Evolutionary conservation across 2,797 vertebrate genomes (phyloP), one percentile per base, ranked within the genome.

Genomic region (Chloroceryle inda): DNA sequence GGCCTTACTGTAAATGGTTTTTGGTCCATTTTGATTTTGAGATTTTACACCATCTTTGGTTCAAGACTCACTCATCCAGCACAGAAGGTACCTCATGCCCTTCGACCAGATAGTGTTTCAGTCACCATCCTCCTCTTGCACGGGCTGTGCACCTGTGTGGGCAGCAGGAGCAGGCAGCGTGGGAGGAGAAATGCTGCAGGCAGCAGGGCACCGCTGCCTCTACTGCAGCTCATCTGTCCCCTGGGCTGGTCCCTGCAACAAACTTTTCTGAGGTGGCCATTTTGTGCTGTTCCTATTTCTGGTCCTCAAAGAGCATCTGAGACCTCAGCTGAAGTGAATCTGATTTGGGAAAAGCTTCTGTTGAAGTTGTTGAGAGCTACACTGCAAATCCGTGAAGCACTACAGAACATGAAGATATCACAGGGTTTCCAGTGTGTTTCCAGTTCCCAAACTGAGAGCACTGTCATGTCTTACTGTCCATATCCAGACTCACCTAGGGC

Each of bases 111-210:
- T 4, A 64, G 71, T 38, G 29, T 33, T 84, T 87, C 40, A 26
- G 0, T n/a, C 50, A 5, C 56, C 4, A 3, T 31, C 15, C 13
- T 56, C 50, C 33, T 45, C 21, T 68, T 1, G 2, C 5, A 1
- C 0, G 0, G 49, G 11, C 66, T 76, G 50, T 1, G 7, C 38
- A 6, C 11, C 1, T 59, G 52, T 17, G 26, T 1, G 6, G 55
- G 61, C 64, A 85, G 42, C 9, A 56, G 92, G 52, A 87, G 7
- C 3, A 6, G 44, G 29, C 21, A 45, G 38, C 3, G 14, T 12
- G 7, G 58, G n/a, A 56, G n/a, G 55, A 12, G 13, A 56, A 29
- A 29, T 6, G 38, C 26, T 44, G 5, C 3, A 6, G 38, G 42
- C 22, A 62, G 37, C 3, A 3, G 67, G 40, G 35, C 44, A 11